These are phyloP conservation scores for Poecile atricapillus DNA, from an alignment of 2,113 vertebrate genomes.

Conservation along the genomic window DNA sequence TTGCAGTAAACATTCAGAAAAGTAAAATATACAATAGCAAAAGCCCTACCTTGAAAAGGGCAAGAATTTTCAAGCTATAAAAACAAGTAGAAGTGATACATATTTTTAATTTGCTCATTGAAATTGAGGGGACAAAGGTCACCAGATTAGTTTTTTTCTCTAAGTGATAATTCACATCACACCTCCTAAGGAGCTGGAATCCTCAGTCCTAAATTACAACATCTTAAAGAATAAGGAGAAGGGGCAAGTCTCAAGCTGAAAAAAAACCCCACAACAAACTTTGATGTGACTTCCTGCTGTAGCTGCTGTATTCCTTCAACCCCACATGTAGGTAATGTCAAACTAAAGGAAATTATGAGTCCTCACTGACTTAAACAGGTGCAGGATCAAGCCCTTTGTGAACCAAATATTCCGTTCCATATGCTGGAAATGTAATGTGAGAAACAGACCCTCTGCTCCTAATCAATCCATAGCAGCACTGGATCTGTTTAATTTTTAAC, in stretches of 20 bases:
- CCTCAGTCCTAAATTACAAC: not conserved
- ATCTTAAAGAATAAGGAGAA: not conserved
- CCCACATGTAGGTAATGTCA: not conserved
- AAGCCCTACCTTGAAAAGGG: constrained; percentile 31
- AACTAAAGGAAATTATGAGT: not conserved
- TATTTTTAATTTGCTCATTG: constrained; percentile 52
- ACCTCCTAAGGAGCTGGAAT: not conserved
- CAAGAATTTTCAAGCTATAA: constrained; percentile 40
- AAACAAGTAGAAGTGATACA: constrained; percentile 43
- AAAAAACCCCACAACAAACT: not conserved
- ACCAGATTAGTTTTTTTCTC: not conserved
- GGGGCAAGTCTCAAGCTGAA: not conserved
- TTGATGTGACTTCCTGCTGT: not conserved
- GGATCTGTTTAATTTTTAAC: not conserved
- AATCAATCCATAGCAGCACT: not conserved
- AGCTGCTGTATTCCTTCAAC: not conserved
- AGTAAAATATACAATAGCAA: not conserved
- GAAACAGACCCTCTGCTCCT: not conserved
- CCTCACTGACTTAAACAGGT: not conserved
- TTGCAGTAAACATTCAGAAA: constrained; percentile 15
- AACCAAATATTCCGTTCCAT: not conserved
- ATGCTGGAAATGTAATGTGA: not conserved
- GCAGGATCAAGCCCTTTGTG: not conserved
- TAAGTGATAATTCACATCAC: not conserved
- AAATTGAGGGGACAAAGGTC: constrained; percentile 41